phyloP scores from a whole-genome alignment of 2,113 vertebrate species.

The Dolichotis patagonum region DNA sequence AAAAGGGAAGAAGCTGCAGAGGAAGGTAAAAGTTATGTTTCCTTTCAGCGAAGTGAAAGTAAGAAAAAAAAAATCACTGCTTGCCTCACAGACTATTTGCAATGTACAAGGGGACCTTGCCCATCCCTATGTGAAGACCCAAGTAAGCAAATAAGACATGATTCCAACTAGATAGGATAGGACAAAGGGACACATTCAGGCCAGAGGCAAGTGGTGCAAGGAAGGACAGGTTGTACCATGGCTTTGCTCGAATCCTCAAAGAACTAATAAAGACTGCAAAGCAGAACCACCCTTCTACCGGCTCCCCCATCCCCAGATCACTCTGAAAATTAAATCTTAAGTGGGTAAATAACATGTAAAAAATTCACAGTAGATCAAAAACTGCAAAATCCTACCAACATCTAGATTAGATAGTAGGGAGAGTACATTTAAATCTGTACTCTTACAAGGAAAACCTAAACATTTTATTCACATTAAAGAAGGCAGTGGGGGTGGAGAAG shows the following conservation, averaged over 20 bases:
- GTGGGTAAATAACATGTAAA: background rate
- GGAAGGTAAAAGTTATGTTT: background rate
- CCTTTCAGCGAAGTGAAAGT: background rate
- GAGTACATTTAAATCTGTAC: background rate
- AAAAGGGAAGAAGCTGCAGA: background rate
- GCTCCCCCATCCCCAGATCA: background rate
- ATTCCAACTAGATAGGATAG: fast-evolving
- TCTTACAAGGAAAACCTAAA: conserved; percentile 35
- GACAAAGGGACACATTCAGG: background rate
- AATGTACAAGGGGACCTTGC: background rate
- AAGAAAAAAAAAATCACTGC: background rate
- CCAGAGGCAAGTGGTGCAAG: background rate
- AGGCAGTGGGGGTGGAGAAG: background rate
- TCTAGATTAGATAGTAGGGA: background rate
- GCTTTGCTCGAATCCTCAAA: background rate
- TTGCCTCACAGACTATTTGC: background rate
- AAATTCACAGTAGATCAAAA: background rate
- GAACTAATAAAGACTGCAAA: background rate
- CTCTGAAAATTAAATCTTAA: background rate
- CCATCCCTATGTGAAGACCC: background rate
- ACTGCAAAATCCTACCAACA: background rate
- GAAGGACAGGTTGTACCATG: background rate
- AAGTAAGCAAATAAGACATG: background rate
- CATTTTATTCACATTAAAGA: background rate
- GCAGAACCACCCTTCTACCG: background rate